Evolutionary conservation across 1,140 invertebrate species (phyloP).

Genomic region (Cyclargus thomasi): DNA sequence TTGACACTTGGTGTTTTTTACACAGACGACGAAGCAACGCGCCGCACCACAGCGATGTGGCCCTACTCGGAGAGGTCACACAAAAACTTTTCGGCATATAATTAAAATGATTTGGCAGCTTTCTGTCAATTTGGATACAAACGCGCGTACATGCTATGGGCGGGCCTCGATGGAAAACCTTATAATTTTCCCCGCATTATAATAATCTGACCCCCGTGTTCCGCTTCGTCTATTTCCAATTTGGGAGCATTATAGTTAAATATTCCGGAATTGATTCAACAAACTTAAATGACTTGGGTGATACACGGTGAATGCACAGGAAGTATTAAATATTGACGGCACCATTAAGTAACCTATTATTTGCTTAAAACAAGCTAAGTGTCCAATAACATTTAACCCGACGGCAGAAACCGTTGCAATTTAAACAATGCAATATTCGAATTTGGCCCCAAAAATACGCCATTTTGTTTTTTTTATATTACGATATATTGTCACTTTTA

Average conservation of each 20-base stretch:
- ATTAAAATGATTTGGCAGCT: slow-evolving; percentile 40
- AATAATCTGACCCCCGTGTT: slow-evolving; percentile 7
- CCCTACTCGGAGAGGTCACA: neutral
- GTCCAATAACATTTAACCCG: no score
- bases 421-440: no score
- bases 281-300: neutral
- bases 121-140: slow-evolving; percentile 41
- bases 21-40: no score
- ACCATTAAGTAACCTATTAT: no score
- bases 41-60: no score
- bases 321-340: no score
- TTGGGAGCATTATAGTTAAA: neutral
- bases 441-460: no score
- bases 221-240: neutral
- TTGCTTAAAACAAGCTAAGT: no score
- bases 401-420: no score
- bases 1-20: no score
- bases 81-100: slow-evolving; percentile 23
- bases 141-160: slow-evolving; percentile 33
- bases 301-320: neutral
- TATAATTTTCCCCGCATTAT: neutral
- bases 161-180: slow-evolving; percentile 16
- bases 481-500: no score
- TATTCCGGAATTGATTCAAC: neutral
- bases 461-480: no score